Conservation (phyloP, 2,797 vertebrate genomes). For the Psittacula echo region DNA sequence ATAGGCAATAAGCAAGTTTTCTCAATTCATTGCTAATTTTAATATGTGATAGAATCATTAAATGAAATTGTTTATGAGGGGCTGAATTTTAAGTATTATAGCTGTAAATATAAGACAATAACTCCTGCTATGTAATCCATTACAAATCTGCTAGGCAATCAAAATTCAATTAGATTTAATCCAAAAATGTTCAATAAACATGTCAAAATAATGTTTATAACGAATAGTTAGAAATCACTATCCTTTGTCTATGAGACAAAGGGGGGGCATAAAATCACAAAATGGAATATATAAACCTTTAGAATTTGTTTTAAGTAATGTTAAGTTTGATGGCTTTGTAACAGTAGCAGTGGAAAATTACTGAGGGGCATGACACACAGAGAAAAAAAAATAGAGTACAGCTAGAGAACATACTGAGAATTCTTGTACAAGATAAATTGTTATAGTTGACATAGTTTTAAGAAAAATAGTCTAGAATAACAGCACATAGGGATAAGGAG, state of each 20-base stretch:
- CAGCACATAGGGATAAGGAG: too few species aligned
- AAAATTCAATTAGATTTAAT: constrained; percentile 46
- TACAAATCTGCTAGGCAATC: constrained; percentile 40
- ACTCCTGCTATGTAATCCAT: background rate
- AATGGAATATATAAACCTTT: too few species aligned
- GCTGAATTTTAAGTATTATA: constrained; percentile 33
- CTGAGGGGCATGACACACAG: too few species aligned
- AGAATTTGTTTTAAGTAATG: too few species aligned
- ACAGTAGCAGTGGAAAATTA: too few species aligned
- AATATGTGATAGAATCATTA: constrained; percentile 7
- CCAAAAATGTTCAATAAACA: background rate
- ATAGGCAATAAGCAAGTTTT: background rate
- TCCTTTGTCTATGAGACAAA: background rate
- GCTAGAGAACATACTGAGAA: too few species aligned
- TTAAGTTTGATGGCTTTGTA: too few species aligned
- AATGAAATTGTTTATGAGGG: background rate
- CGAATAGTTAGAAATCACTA: constrained; percentile 17
- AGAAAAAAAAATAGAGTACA: too few species aligned
- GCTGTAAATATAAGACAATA: constrained; percentile 37
- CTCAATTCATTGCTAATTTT: background rate
- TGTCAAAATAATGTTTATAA: constrained; percentile 41
- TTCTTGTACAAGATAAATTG: too few species aligned
- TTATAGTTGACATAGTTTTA: too few species aligned
- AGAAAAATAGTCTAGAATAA: too few species aligned
- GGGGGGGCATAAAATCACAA: too few species aligned